Evolutionary conservation across 2,797 vertebrate species (phyloP).

Genomic region (Heteromormyrus szaboi): DNA sequence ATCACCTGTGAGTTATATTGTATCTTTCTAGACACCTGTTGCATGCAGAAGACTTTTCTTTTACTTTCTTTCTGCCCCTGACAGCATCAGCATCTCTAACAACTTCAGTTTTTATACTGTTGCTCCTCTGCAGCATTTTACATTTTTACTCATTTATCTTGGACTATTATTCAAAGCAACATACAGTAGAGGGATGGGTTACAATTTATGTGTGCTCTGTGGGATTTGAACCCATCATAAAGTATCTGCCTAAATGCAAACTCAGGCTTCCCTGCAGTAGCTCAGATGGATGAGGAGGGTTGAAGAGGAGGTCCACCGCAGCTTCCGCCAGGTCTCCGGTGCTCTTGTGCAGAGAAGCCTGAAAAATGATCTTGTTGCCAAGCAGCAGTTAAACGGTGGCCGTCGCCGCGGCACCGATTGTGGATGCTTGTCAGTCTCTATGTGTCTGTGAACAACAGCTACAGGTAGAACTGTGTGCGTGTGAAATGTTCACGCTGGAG

Average conservation of each 20-base stretch:
- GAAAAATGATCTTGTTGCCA: constrained; percentile 9
- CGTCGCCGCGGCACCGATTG: background rate
- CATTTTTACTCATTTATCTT: background rate
- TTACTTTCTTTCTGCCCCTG: background rate
- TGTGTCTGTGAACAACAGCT: constrained; percentile 13
- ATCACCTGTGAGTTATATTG: background rate
- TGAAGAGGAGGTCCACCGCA: background rate
- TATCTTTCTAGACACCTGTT: background rate
- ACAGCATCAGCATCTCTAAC: background rate
- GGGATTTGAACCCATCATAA: background rate
- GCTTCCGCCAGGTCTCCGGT: background rate
- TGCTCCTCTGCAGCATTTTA: background rate
- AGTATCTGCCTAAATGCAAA: background rate
- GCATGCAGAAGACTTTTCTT: background rate
- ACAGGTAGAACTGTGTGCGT: background rate
- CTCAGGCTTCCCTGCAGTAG: background rate
- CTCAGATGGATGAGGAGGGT: background rate
- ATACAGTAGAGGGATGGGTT: background rate
- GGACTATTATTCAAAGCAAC: background rate
- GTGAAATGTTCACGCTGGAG: background rate
- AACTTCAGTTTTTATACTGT: background rate
- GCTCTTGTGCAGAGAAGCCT: background rate
- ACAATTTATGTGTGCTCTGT: background rate
- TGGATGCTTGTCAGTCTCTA: background rate
- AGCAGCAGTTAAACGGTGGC: constrained; percentile 13